These are phyloP conservation scores for Sinocyclocheilus anshuiensis DNA, from an alignment of 2,113 vertebrate genomes.

Conservation along the genomic window DNA sequence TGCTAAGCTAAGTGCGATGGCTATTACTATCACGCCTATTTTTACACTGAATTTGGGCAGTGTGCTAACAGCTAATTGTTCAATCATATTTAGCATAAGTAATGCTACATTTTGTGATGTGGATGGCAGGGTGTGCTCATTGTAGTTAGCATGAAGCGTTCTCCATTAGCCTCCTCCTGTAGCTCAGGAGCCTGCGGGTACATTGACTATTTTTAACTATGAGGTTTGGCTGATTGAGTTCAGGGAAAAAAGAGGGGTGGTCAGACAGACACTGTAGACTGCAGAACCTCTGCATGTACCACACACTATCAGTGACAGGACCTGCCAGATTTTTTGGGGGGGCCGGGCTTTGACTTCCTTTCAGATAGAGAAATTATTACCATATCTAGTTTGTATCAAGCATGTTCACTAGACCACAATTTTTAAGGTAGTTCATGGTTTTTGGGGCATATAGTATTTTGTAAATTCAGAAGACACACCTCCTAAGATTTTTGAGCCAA, in stretches of 20 bases:
- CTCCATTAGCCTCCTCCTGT: slow-evolving; percentile 50
- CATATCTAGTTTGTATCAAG: background rate
- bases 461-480: background rate
- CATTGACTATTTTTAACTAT: slow-evolving; percentile 58
- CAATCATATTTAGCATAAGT: background rate
- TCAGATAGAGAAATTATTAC: background rate
- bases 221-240: slow-evolving; percentile 59
- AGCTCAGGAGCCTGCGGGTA: slow-evolving; percentile 46
- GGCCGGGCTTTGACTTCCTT: background rate
- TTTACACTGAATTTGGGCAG: slow-evolving; percentile 11
- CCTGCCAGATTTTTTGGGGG: background rate
- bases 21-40: background rate
- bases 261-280: slow-evolving; percentile 43
- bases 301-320: background rate
- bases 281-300: background rate
- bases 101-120: background rate
- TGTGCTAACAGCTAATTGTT: slow-evolving; percentile 33
- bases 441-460: background rate
- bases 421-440: background rate
- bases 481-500: too few species aligned
- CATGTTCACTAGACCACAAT: background rate
- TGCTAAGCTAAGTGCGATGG: slow-evolving; percentile 26
- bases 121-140: background rate
- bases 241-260: slow-evolving; percentile 53
- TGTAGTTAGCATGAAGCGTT: slow-evolving; percentile 48